Base-by-base conservation (phyloP, 2,797 vertebrate genomes). In the Ammospiza maritima region DNA sequence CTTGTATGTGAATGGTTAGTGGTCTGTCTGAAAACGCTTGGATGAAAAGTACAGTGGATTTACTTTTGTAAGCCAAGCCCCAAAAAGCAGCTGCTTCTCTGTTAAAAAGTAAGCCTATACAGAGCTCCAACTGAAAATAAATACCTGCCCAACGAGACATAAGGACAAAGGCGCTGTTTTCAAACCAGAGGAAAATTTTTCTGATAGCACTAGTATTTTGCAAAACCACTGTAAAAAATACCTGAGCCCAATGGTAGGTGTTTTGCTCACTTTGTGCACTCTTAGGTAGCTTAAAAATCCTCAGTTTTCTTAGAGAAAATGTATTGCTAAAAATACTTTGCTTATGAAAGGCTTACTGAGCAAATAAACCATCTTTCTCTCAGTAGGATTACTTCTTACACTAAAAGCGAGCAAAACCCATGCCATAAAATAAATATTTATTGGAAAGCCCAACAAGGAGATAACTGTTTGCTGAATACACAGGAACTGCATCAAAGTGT, bases 371-470 rank as follows among this genome's bases (percentile, higher is more conserved):
- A 53, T 85, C 93, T 94, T 95, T 95, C 94, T 91, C 86, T 95
- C 88, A 81, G 74, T 13, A 75, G 69, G 81, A 93, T 93, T 95
- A 76, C 87, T 96, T 94, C 94, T 96, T 91, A 79, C 95, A 70
- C 72, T 90, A 75, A 91, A 95, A 85, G 91, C 2, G 19, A 90
- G 92, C 72, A 94, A 95, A 96, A 87, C 69, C 19, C 53, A 90
- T 54, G 73, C 88, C 96, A 94, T 96, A 94, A 94, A 96, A 71
- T 92, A 93, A 97, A 95, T 56, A 50, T 95, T 90, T 92, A 69
- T 53, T 76, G 34, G 66, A 61, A 70, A 71, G 57, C 23, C 89
- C 82, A 91, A 92, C 80, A 91, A 94, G 65, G 81, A 91, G 86
- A 86, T 89, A 73, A 58, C 91, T 85, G 54, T 82, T 70, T 58